A percentile compares a stretch with the other conserved stretches of the same genome.
Evolutionary conservation across 2,113 vertebrate genomes (phyloP).

Genomic region (Oryctolagus cuniculus): mOryCun1.1 NC_091442.1:111843501-111844000

Average conservation of each 20-base stretch:
- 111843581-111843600: no score
- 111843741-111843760: neutral
- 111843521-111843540: no score
- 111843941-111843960: neutral
- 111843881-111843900: neutral
- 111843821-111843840: neutral
- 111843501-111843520: no score
- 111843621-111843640: neutral
- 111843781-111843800: neutral
- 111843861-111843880: neutral
- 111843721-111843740: neutral
- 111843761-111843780: neutral
- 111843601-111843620: no score
- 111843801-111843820: neutral
- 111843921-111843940: neutral
- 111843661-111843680: neutral
- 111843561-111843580: no score
- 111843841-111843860: neutral
- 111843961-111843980: neutral
- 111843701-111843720: neutral
- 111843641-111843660: neutral
- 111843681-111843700: neutral
- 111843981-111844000: neutral
- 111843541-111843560: no score
- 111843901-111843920: neutral